Evolutionary conservation across 30 jellyfish, hydroid and myxozoan species (phyloP), one percentile per base, ranked within the genome.

Genomic region (Mastigias papua): DNA sequence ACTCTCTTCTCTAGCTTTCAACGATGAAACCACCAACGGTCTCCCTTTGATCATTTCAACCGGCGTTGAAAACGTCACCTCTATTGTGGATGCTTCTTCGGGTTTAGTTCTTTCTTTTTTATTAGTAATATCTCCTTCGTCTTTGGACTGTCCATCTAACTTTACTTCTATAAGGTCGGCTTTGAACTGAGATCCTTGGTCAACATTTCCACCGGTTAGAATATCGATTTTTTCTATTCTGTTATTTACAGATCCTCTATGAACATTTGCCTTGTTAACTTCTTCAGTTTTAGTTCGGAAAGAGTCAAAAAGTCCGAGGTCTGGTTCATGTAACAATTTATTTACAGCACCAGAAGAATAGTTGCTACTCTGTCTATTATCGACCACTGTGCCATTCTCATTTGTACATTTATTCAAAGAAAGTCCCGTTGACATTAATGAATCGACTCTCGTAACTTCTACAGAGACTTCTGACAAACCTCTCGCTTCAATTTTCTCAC

Each of bases 41-140:
- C 27, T 19, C 3, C 67, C 81, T 23, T 61, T 71, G 1, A 80
- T 80, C 81, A 80, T 63, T 60, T 46, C 79, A 30, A 80, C 61
- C 29, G 90, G 90, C 30, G 46, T 80, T 35, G 90, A 31, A 54
- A 80, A 80, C 1, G 70, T 64, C 42, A 80, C 72, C 7, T 65
- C 86, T 3, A 64, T 69, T 20, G 54, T n/a, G 31, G 33, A 21
- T 48, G 42, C n/a, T 16, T 26, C n/a, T 2, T 23, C 75, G 27
- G 57, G 25, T 7, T n/a, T 42, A 42, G n/a, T 35, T 17, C 67
- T 54, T 54, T 11, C 23, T 54, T 21, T 54, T 21, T 65, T 25
- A 26, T 27, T 27, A 20, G 10, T 27, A 61, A 8, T 6, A 61
- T 8, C 20, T 20, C 33, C 8, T 20, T 20, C 73, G 21, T 25